A percentile compares a stretch with the other conserved stretches of the same genome.
Evolutionary conservation across 2,888 invertebrate species (phyloP).

Genomic region (Platypus cylindrus): DNA sequence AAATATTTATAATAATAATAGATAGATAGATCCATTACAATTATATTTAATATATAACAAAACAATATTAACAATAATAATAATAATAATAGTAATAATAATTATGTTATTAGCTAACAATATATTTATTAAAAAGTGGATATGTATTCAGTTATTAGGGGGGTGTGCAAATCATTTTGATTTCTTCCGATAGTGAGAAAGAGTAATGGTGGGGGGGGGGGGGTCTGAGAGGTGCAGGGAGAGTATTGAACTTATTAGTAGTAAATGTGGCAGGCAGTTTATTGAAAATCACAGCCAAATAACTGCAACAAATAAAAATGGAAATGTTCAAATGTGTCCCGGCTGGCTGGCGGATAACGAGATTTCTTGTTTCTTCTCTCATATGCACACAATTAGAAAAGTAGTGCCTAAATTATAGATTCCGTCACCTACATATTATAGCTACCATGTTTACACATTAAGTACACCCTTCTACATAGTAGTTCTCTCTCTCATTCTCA

Average conservation of each 20-base stretch:
- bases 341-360: slow-evolving; percentile 9
- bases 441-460: too few relatives aligned
- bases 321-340: too few relatives aligned
- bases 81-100: too few relatives aligned
- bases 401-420: too few relatives aligned
- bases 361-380: slow-evolving; percentile 10
- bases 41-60: slow-evolving; percentile 38
- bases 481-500: slow-evolving; percentile 20
- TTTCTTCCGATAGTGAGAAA: slow-evolving; percentile 18
- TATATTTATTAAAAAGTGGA: slow-evolving; percentile 34
- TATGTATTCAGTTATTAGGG: slow-evolving; percentile 38
- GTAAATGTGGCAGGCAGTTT: slow-evolving; percentile 30
- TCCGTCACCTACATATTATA: too few relatives aligned
- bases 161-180: slow-evolving; percentile 23
- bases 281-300: slow-evolving; percentile 37
- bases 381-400: slow-evolving; percentile 14
- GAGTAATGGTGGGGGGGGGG: slow-evolving; percentile 24
- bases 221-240: slow-evolving; percentile 19
- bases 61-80: slow-evolving; percentile 39
- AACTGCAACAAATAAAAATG: too few relatives aligned
- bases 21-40: slow-evolving; percentile 37
- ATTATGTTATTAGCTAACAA: slow-evolving; percentile 34
- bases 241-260: background rate
- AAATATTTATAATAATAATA: slow-evolving; percentile 24
- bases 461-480: too few relatives aligned